Evolutionary conservation across 2,113 vertebrate genomes (phyloP).

Genomic region (Phrynosoma blainvillii): DNA sequence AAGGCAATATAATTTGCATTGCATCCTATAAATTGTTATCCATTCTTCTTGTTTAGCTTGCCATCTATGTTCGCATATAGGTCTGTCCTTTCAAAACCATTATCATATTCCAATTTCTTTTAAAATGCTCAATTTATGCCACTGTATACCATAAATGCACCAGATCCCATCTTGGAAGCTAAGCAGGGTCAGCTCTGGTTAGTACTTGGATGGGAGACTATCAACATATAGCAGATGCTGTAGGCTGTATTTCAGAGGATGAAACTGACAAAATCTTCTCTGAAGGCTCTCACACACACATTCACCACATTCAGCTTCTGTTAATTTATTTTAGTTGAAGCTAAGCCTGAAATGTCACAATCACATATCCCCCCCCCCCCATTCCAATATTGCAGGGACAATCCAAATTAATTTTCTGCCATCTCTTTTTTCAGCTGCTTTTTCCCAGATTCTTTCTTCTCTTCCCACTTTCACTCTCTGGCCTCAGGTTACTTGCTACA

Average conservation of each 20-base stretch:
- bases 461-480: not conserved
- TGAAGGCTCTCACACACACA: too few relatives aligned
- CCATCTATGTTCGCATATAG: too few relatives aligned
- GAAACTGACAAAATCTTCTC: too few relatives aligned
- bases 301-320: not conserved
- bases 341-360: not conserved
- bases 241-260: too few relatives aligned
- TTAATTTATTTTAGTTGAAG: not conserved
- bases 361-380: too few relatives aligned
- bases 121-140: not conserved
- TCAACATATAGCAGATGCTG: too few relatives aligned
- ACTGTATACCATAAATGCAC: not conserved
- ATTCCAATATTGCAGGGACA: not conserved
- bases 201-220: too few relatives aligned
- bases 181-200: too few relatives aligned
- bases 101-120: not conserved
- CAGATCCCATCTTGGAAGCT: too few relatives aligned
- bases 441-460: too few relatives aligned
- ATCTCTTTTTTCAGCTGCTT: too few relatives aligned
- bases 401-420: too few relatives aligned
- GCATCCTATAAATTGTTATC: not conserved
- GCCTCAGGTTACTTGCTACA: not conserved
- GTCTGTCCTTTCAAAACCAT: not conserved
- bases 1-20: not conserved
- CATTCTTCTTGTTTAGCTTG: not conserved